Evolutionary conservation across 2,888 invertebrate species (phyloP).

Genomic region (Conus canariensis): DNA sequence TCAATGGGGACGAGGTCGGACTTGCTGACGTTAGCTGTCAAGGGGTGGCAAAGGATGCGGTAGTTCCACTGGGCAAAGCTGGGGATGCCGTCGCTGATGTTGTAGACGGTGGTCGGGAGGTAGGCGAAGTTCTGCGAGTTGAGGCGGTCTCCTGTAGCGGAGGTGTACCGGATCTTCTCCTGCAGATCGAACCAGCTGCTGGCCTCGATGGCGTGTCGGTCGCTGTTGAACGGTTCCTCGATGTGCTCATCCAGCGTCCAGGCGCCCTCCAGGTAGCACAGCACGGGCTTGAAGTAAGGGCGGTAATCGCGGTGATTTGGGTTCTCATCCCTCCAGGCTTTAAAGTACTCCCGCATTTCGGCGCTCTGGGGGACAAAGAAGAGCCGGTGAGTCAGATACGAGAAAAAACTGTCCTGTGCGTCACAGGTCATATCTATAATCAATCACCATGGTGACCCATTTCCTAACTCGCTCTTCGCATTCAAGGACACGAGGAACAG

Average conservation of each 20-base stretch:
- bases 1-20: not conserved
- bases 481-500: too few relatives aligned
- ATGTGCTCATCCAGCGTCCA: slow-evolving; percentile 67
- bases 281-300: slow-evolving; percentile 67
- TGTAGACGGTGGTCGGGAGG: slow-evolving; percentile 66
- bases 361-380: too few relatives aligned
- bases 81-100: slow-evolving; percentile 51
- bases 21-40: slow-evolving; percentile 54
- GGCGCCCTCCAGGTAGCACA: slow-evolving; percentile 71
- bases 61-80: slow-evolving; percentile 62
- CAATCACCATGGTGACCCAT: too few relatives aligned
- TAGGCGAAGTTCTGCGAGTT: slow-evolving; percentile 47
- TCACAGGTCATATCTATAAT: too few relatives aligned
- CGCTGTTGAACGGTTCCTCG: slow-evolving; percentile 69
- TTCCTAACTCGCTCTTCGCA: too few relatives aligned
- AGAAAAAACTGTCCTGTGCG: too few relatives aligned
- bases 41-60: slow-evolving; percentile 62
- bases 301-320: slow-evolving; percentile 53
- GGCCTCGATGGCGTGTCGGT: slow-evolving; percentile 60
- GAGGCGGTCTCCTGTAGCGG: slow-evolving; percentile 63
- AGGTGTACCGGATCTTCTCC: slow-evolving; percentile 64
- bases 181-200: slow-evolving; percentile 67
- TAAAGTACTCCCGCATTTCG: slow-evolving; percentile 68
- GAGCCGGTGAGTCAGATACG: too few relatives aligned
- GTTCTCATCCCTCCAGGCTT: slow-evolving; percentile 68